Conservation (phyloP, 2,888 invertebrate species). For the Trisateles emortualis region DNA sequence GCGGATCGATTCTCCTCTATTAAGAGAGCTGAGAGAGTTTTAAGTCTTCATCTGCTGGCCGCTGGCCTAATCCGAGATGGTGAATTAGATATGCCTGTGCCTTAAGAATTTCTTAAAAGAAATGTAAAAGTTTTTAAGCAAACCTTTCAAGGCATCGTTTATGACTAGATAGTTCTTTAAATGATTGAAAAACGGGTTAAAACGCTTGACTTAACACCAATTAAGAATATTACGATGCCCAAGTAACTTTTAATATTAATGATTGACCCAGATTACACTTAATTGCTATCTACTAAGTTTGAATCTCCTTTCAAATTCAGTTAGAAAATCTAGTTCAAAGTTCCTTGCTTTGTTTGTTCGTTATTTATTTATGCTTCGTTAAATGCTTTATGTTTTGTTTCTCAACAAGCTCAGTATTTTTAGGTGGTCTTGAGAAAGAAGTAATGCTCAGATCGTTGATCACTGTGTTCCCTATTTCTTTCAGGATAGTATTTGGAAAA, state of each 20-base stretch:
- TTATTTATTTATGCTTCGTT: neutral
- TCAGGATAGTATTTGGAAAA: too few relatives aligned
- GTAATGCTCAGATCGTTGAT: too few relatives aligned
- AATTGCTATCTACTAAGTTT: neutral
- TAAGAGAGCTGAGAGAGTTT: too few relatives aligned
- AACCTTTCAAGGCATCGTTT: neutral
- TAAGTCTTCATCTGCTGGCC: too few relatives aligned
- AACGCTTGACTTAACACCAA: neutral
- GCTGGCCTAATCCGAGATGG: too few relatives aligned
- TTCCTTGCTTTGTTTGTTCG: neutral
- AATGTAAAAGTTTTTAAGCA: neutral
- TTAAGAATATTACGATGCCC: neutral
- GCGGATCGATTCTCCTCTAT: too few relatives aligned
- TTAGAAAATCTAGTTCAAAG: neutral
- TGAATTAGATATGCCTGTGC: too few relatives aligned
- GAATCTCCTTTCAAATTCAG: neutral
- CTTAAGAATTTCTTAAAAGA: too few relatives aligned
- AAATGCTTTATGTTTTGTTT: too few relatives aligned
- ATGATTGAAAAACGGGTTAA: neutral
- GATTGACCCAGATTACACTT: neutral
- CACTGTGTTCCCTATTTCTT: too few relatives aligned
- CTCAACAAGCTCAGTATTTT: too few relatives aligned
- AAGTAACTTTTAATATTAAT: neutral
- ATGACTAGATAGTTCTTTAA: neutral
- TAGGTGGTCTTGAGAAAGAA: too few relatives aligned